These are phyloP conservation scores for Rhysida immarginata DNA, from an alignment of 1,140 invertebrate species.

Conservation along the genomic window DNA sequence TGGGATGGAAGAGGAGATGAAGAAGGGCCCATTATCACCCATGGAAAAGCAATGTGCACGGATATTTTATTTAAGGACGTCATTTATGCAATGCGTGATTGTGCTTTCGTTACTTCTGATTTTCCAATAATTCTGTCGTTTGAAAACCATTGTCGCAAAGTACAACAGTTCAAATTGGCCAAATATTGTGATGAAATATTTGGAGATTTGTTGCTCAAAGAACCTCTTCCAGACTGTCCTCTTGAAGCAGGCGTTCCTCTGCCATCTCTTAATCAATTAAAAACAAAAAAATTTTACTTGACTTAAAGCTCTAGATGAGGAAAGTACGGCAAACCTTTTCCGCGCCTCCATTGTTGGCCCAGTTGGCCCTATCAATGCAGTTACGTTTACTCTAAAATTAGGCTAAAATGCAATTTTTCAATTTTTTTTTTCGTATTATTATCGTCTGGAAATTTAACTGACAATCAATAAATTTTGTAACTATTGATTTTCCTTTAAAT, in stretches of 20 bases:
- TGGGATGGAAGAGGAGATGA: constrained; percentile 97
- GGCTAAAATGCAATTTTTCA: too few relatives aligned
- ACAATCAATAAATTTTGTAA: too few relatives aligned
- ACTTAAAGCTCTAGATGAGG: too few relatives aligned
- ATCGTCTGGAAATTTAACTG: too few relatives aligned
- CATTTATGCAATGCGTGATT: constrained; percentile 89
- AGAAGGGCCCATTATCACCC: constrained; percentile 96
- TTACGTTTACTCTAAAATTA: too few relatives aligned
- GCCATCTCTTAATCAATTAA: constrained; percentile 74
- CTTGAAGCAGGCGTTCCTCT: constrained; percentile 68
- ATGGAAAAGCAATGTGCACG: constrained; percentile 98
- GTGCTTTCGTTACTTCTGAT: constrained; percentile 96
- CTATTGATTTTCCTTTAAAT: too few relatives aligned
- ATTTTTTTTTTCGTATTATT: too few relatives aligned
- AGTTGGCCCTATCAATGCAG: too few relatives aligned
- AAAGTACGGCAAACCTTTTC: too few relatives aligned
- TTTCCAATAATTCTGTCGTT: constrained; percentile 96
- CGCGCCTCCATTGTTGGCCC: too few relatives aligned
- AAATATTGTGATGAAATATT: constrained; percentile 99
- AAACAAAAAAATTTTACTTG: too few relatives aligned
- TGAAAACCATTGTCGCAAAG: constrained; percentile 97
- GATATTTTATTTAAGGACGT: constrained; percentile 97
- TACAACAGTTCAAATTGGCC: constrained; percentile 93
- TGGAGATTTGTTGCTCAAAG: constrained; percentile 78
- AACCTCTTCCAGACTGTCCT: constrained; percentile 70